Base-by-base conservation (phyloP, 2,797 vertebrate genomes). In the Phrynocephalus guinanensis region DNA sequence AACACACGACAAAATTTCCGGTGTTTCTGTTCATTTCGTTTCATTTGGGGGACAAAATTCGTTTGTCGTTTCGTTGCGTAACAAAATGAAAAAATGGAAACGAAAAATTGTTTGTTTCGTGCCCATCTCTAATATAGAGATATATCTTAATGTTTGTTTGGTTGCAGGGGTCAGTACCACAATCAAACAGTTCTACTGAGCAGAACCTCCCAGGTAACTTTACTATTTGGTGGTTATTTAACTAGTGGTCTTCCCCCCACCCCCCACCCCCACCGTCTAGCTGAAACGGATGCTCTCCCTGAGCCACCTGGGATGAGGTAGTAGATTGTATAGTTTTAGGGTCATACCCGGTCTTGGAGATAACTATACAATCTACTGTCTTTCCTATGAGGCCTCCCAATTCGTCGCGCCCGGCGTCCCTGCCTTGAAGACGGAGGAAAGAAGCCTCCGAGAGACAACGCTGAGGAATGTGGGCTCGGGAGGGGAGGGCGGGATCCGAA, bases 321-420 rank as follows among this genome's bases (percentile, higher is more conserved):
- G 98, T 99, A 99, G 98, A 99, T 99, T 99, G 98, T 99, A 99
- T 99, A 99, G 98, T 99, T 99, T 98, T 98, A 98, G 98, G 98
- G 98, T 99, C 98, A 98, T 97, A 99, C 97, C 98, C 98, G 98
- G 98, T 98, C 98, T 98, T 97, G 98, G 98, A 98, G 98, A 99
- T 99, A 99, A 99, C 98, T 99, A 98, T 99, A 98, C 98, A 99
- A 98, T 98, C 98, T 99, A 99, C 98, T 99, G 98, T 99, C 98
- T 99, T 99, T 99, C 98, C 96, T 96, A 98, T 97, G 97, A 97
- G 95, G 95, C 88, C 93, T 92, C 89, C 56, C 79, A 76, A n/a
- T 20, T 85, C 83, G 20, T 82, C 67, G 3, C 15, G 33, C 56
- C 38, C 77, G 44, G 18, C 70, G 68, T n/a, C 73, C 28, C 67